Evolutionary conservation across 2,113 vertebrate species (phyloP), one percentile per base, ranked within the genome.

Genomic region (Platycercus adscitus): DNA sequence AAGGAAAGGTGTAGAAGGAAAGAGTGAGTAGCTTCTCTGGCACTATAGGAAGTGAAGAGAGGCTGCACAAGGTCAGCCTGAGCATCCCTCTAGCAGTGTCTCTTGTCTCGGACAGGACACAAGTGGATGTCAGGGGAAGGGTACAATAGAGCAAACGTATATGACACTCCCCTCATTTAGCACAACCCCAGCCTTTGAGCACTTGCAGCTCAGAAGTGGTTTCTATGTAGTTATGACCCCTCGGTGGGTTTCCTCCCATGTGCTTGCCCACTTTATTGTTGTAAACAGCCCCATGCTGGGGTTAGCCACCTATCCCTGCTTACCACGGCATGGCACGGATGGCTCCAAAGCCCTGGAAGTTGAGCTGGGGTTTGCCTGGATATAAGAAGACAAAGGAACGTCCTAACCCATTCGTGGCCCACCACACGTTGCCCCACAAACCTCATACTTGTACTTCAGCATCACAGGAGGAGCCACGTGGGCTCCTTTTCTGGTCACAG

Each of bases 271-370:
- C 35, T 44, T 46, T 3, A 31, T 43, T 17, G 25, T 56, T 56
- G 29, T 21, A 56, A 56, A n/a, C 33, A 58, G 2, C 19, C 20
- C 20, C 20, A 58, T 10, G 19, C 6, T 25, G 31, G 39, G 43
- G 13, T 44, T 35, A 31, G 41, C 50, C 80, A 28, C 63, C 56
- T 33, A 2, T 18, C 46, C 33, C 31, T 12, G 6, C n/a, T 72
- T 24, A 53, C 10, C 1, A 0, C 21, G n/a, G 6, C 2, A 0
- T 47, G 60, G 41, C 12, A 25, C 0, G 0, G 18, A 17, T 1
- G 0, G 31, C 24, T 56, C 50, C 39, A 33, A 41, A 77, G 60
- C 23, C 33, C 70, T 39, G 29, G 58, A 41, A 56, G 50, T 37
- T 63, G 41, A 52, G 55, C 35, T 70, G 70, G 29, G 33, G 1